These are phyloP conservation scores for Heteromurus nitidus DNA, from an alignment of 2,888 invertebrate species.

Conservation along the genomic window DNA sequence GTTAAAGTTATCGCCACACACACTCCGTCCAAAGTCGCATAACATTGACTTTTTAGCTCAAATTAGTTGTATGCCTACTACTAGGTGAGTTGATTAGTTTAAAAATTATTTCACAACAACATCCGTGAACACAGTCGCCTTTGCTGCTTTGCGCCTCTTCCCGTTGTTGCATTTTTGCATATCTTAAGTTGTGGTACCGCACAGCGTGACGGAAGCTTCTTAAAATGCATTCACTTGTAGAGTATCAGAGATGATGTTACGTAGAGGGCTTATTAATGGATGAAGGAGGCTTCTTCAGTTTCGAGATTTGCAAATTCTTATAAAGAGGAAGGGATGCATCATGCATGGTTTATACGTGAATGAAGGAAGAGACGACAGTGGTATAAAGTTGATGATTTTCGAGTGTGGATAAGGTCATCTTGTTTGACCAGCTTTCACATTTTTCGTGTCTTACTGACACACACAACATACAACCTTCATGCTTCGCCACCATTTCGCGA, in stretches of 20 bases:
- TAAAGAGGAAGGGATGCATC: too few species aligned
- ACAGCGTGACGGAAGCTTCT: too few species aligned
- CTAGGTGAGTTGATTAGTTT: conserved; percentile 20
- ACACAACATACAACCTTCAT: background rate
- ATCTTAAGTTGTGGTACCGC: background rate
- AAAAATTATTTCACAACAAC: conserved; percentile 28
- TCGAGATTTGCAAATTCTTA: too few species aligned
- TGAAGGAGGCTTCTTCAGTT: too few species aligned
- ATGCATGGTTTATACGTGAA: too few species aligned
- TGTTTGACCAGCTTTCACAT: conserved; percentile 69
- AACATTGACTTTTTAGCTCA: background rate
- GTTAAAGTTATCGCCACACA: background rate
- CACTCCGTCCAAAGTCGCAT: background rate
- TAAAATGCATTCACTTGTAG: too few species aligned
- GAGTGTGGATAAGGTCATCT: conserved; percentile 50
- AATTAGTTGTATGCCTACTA: conserved; percentile 21
- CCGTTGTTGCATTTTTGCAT: background rate
- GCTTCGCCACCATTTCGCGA: background rate
- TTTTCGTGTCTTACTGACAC: conserved; percentile 29
- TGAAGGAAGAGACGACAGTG: too few species aligned
- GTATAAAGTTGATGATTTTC: too few species aligned
- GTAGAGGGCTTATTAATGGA: too few species aligned
- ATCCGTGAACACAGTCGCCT: conserved; percentile 30
- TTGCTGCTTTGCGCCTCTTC: background rate
- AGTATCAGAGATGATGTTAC: too few species aligned